Evolutionary conservation across 2,113 vertebrate species (phyloP).

Genomic region (Takifugu bimaculatus): DNA sequence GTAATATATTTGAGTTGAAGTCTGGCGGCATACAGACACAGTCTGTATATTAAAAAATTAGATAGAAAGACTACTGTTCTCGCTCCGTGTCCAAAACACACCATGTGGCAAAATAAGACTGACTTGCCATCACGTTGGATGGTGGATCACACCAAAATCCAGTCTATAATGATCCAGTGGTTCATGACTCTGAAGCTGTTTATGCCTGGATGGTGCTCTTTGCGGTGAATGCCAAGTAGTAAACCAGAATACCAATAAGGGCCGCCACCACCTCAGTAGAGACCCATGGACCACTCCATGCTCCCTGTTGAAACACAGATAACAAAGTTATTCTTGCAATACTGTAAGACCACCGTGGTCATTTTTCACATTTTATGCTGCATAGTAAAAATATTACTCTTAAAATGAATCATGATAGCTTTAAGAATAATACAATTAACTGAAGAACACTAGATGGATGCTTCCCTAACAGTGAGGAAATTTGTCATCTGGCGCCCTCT

Average conservation of each 20-base stretch:
- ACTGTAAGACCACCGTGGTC: background rate
- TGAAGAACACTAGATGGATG: too few relatives aligned
- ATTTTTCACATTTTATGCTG: too few relatives aligned
- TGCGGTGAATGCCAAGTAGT: constrained; percentile 85
- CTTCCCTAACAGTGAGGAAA: too few relatives aligned
- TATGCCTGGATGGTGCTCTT: constrained; percentile 86
- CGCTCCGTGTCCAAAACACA: constrained; percentile 21
- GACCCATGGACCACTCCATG: constrained; percentile 89
- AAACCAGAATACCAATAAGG: constrained; percentile 79
- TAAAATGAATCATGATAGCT: background rate
- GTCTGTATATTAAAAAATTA: constrained; percentile 44
- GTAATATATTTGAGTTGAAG: constrained; percentile 27
- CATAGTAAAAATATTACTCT: background rate
- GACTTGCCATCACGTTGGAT: constrained; percentile 24
- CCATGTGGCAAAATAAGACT: constrained; percentile 16
- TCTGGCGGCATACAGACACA: constrained; percentile 48
- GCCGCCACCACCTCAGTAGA: constrained; percentile 89
- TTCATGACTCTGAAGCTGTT: constrained; percentile 20
- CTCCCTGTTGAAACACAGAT: constrained; percentile 71
- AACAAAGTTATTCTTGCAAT: background rate
- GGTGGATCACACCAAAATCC: constrained; percentile 30
- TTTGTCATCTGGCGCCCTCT: too few relatives aligned
- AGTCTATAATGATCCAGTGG: constrained; percentile 56
- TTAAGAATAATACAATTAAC: background rate
- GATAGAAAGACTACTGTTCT: constrained; percentile 41